Evolutionary conservation across 2,797 vertebrate genomes (phyloP).

Genomic region (Huso huso): DNA sequence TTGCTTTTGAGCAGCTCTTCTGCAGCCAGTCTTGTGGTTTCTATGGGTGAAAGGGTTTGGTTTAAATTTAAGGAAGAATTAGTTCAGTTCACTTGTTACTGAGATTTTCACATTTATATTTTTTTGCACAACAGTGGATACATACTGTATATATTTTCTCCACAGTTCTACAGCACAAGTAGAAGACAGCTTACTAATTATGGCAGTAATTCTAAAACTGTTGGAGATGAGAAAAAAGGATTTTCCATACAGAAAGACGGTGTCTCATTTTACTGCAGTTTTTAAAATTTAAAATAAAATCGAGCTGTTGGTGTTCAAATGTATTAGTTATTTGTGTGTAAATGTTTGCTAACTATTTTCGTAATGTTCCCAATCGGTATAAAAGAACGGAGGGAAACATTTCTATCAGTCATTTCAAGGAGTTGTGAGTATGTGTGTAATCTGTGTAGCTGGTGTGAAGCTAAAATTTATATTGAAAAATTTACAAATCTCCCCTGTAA

Average conservation of each 20-base stretch:
- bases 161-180: no score
- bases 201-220: no score
- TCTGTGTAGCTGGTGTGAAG: constrained; percentile 53
- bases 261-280: no score
- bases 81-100: no score
- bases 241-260: constrained; percentile 1
- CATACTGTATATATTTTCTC: no score
- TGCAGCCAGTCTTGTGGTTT: no score
- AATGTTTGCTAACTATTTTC: constrained; percentile 42
- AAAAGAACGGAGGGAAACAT: constrained; percentile 20
- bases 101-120: no score
- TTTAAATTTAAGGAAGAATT: no score
- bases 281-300: background rate
- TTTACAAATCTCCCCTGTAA: constrained; percentile 45
- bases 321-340: constrained; percentile 39
- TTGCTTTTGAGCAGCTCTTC: no score
- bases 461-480: constrained; percentile 58
- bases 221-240: background rate
- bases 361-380: constrained; percentile 44
- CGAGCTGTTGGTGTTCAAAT: constrained; percentile 30
- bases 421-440: constrained; percentile 55
- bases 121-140: no score
- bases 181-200: no score
- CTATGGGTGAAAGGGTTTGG: no score
- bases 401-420: constrained; percentile 28